Evolutionary conservation across 1,140 invertebrate species (phyloP), one percentile per base, ranked within the genome.

Genomic region (Drosophila parabipectinata): DNA sequence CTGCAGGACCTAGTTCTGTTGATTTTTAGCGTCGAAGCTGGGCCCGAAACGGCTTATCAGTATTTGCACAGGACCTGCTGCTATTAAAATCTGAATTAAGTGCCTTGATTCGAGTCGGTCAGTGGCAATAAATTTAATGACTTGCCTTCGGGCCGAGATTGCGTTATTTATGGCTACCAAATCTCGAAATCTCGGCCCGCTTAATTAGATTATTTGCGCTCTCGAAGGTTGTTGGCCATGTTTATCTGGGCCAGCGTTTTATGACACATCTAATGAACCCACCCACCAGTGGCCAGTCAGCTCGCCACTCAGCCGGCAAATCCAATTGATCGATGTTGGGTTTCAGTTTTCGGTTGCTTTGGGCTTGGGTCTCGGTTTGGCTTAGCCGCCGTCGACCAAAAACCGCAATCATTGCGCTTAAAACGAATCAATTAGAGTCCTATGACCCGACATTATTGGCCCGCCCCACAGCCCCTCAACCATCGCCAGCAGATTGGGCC

Each of bases 1-100:
- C 47, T 71, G 51, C 15, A 52, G 58, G 30, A 18, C 14, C 41
- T 28, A 58, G 56, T 59, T 74, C 39, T 59, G 30, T 44, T 55
- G 54, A 54, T 54, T 54, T 32, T 61, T 53, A 18, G 28, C 34
- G 18, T 30, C 60, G 12, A 37, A 44, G 34, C 48, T 45, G n/a
- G 39, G 47, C 54, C 74, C 69, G 52, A 68, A 74, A 66, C 47
- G 57, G 62, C 80, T 84, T 84, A 84, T 85, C 80, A 53, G 72
- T 85, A 85, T 84, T 84, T 84, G 59, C 77, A 61, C 77, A 85
- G 77, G 62, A 80, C 54, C 32, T 41, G 44, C 63, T 53, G 39
- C 74, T 72, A 85, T 87, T 87, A 85, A 88, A 85, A 78, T 78
- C 55, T 68, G 87, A 72, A 88, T 87, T 71, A 82, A 81, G 77